Base-by-base conservation (phyloP, 1,140 invertebrate genomes). In the Cataglyphis hispanica region DNA sequence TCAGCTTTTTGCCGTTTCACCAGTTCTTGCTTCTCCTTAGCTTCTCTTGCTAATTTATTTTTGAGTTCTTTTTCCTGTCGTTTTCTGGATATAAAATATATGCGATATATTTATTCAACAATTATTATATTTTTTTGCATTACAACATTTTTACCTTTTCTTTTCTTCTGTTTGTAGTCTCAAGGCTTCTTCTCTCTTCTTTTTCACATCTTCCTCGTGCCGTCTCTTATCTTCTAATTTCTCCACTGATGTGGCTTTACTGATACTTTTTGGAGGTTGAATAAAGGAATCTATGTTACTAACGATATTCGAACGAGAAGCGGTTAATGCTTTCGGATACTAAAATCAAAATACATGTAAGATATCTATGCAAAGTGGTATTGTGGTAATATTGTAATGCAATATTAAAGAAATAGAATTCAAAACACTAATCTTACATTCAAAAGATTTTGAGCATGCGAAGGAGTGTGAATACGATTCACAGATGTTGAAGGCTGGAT, bases 61-160 rank as follows among this genome's bases (percentile, higher is more conserved):
- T 96, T 96, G 19, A 95, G 85, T 91, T 96, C 96, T 78, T 96
- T 96, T 74, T 96, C 95, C 85, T 96, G 95, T 0, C 96, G 93
- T 88, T 95, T 96, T 76, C 95, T 94, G 27, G 25, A 70, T 78
- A 61, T 16, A 86, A 69, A 75, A 69, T 37, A 53, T 61, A 80
- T 40, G 43, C 53, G 22, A 77, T n/a, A 67, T 43, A 34, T 25
- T 43, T 19, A 56, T 46, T 10, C 27, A 8, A 66, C 0, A 31
- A 2, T 40, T 72, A 72, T 13, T 27, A n/a, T 0, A n/a, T 70
- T 1, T 78, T 78, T 19, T 43, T n/a, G 11, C 4, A 37, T 40
- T 37, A 69, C 2, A 3, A 85, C 8, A 67, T n/a, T 61, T 34
- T 43, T 50, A 95, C 94, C 91, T 95, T 86, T 94, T 96, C 58